A percentile compares a stretch with the other conserved stretches of the same genome.
Evolutionary conservation across 2,113 vertebrate genomes (phyloP).

Genomic region (Bubo blakistoni): DNA sequence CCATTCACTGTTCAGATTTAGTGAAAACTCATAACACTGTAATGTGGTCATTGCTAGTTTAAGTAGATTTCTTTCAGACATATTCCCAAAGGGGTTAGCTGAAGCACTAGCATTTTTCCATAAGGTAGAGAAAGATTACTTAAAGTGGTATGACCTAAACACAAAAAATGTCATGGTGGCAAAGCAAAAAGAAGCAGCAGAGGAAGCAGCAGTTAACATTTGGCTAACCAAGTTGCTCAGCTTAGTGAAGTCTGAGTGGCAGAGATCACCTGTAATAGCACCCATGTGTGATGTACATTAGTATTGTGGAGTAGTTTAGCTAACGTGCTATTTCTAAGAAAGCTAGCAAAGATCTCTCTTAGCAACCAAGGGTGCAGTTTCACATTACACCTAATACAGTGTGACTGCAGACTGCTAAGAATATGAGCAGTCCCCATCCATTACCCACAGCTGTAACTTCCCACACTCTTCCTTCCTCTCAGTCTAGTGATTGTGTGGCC

Average conservation of each 20-base stretch:
- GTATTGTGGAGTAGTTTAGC: neutral
- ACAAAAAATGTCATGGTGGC: neutral
- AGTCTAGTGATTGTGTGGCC: neutral
- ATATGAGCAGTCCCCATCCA: conserved; percentile 21
- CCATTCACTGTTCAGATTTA: neutral
- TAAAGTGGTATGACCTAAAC: neutral
- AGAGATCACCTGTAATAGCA: neutral
- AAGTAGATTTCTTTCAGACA: neutral
- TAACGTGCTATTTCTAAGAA: neutral
- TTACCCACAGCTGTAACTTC: conserved; percentile 13
- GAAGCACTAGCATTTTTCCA: neutral
- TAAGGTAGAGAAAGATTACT: neutral
- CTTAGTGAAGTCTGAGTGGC: neutral
- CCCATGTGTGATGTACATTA: neutral
- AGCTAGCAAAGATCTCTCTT: conserved; percentile 25
- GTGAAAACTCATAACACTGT: neutral
- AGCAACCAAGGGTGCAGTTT: conserved; percentile 55
- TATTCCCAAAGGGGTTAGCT: neutral
- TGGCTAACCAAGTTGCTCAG: neutral
- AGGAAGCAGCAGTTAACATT: neutral
- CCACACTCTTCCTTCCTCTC: conserved; percentile 45
- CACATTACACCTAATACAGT: conserved; percentile 31
- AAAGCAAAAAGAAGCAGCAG: neutral
- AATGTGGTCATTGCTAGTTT: neutral
- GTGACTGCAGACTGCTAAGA: conserved; percentile 44